These are phyloP conservation scores for Acomys russatus DNA, from an alignment of 2,797 vertebrate species.

Conservation along the genomic window DNA sequence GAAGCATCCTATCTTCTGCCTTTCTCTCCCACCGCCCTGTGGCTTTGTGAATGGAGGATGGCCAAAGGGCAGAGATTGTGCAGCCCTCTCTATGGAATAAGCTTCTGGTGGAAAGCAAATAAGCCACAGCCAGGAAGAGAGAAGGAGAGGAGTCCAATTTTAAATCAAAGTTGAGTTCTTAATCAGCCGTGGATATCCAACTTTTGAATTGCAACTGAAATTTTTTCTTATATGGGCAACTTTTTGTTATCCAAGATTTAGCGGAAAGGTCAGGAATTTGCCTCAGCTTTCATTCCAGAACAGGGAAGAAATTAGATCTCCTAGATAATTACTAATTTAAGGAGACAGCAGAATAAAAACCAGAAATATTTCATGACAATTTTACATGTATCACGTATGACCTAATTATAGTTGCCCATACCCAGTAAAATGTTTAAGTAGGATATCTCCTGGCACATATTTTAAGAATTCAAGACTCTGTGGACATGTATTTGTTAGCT, in stretches of 20 bases:
- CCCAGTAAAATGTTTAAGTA: not conserved
- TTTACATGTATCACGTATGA: not conserved
- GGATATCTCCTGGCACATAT: not conserved
- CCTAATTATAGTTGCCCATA: not conserved
- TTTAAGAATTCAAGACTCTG: not conserved
- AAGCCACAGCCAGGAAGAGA: not conserved
- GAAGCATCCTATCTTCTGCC: not conserved
- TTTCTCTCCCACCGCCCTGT: not conserved
- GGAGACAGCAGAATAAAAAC: not conserved
- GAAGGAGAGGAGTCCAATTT: not conserved
- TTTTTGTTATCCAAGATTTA: not conserved
- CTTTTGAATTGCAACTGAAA: not conserved
- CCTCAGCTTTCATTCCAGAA: not conserved
- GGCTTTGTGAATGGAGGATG: not conserved
- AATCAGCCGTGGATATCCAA: not conserved
- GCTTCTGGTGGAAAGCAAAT: not conserved
- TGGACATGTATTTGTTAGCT: not conserved
- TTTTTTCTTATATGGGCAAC: not conserved
- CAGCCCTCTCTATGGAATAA: accelerated
- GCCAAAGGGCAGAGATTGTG: not conserved
- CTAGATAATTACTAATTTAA: not conserved
- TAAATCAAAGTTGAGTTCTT: not conserved
- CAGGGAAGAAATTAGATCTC: not conserved
- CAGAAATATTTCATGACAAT: not conserved
- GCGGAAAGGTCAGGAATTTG: not conserved